phyloP scores from a whole-genome alignment of 1,140 invertebrate genomes.

The Halictus rubicundus region DNA sequence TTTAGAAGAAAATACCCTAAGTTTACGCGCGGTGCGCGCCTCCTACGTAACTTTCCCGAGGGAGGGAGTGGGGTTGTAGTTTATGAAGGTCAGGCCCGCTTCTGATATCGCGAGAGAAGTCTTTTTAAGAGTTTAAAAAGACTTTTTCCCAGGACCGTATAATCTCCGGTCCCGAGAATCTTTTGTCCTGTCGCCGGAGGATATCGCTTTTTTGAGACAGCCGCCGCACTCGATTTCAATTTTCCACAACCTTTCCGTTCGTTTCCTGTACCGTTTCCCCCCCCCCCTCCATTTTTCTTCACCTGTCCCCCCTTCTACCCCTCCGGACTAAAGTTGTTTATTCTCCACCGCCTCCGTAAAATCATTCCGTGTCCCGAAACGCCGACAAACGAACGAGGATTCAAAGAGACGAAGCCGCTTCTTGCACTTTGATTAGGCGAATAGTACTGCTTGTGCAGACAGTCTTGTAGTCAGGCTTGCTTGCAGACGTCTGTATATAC shows the following conservation, averaged over 20 bases:
- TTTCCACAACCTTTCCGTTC: neutral
- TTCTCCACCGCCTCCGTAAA: too few relatives aligned
- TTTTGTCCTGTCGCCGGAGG: neutral
- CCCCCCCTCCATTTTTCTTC: too few relatives aligned
- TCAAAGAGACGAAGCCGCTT: too few relatives aligned
- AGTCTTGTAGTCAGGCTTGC: too few relatives aligned
- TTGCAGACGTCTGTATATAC: too few relatives aligned
- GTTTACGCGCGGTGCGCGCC: neutral
- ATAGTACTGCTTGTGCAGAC: too few relatives aligned
- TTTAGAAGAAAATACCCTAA: constrained; percentile 23
- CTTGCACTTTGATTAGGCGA: too few relatives aligned
- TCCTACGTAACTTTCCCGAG: constrained; percentile 4
- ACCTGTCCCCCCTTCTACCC: too few relatives aligned
- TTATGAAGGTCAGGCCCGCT: constrained; percentile 14
- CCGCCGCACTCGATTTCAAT: neutral
- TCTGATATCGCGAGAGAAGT: neutral
- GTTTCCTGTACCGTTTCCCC: neutral
- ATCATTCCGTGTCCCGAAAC: too few relatives aligned
- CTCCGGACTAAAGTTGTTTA: too few relatives aligned
- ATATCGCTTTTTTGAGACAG: neutral
- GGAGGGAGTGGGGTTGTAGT: neutral
- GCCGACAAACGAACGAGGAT: too few relatives aligned
- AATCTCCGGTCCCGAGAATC: neutral
- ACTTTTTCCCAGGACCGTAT: neutral
- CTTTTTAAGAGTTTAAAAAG: neutral